These are phyloP conservation scores for Drosophila prolongata DNA, from an alignment of 2,888 invertebrate genomes.

Conservation along the genomic window DNA sequence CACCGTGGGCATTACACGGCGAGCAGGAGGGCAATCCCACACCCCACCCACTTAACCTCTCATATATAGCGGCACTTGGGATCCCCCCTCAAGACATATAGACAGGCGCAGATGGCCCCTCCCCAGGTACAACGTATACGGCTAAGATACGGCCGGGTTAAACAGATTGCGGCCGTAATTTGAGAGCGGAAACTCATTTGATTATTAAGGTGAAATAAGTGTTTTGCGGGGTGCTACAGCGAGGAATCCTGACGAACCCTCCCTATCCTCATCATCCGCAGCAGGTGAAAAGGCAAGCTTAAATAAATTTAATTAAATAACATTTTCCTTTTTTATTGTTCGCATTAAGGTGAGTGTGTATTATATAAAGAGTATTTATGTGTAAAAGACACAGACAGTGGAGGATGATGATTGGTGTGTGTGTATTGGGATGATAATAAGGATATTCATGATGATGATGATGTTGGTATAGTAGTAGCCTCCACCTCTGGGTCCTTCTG, in stretches of 20 bases:
- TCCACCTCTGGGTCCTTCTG: constrained; percentile 29
- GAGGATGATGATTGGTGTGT: constrained; percentile 17
- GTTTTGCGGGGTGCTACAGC: constrained; percentile 23
- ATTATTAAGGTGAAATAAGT: constrained; percentile 79
- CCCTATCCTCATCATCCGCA: constrained; percentile 2
- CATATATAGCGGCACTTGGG: constrained; percentile 51
- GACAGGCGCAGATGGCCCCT: constrained; percentile 43
- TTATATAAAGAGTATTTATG: constrained; percentile 43
- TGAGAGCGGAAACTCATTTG: constrained; percentile 78
- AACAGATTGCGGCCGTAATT: constrained; percentile 80
- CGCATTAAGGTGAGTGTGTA: constrained; percentile 66
- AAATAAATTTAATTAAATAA: constrained; percentile 81
- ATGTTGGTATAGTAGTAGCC: constrained; percentile 30
- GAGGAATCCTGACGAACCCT: not conserved
- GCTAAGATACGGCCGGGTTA: constrained; percentile 53
- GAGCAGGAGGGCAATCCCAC: constrained; percentile 13
- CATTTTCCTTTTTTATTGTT: constrained; percentile 78
- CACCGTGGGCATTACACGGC: constrained; percentile 20
- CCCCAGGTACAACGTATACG: constrained; percentile 5
- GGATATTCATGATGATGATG: constrained; percentile 3
- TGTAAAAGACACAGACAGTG: constrained; percentile 16
- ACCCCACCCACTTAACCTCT: constrained; percentile 45
- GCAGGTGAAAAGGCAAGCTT: constrained; percentile 61
- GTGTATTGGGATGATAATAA: constrained; percentile 4
- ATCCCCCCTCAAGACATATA: constrained; percentile 53